Percentiles rank a stretch among this genome's conserved stretches.
Evolutionary conservation across 2,797 vertebrate species (phyloP).

Genomic region (Aeoliscus strigatus): DNA sequence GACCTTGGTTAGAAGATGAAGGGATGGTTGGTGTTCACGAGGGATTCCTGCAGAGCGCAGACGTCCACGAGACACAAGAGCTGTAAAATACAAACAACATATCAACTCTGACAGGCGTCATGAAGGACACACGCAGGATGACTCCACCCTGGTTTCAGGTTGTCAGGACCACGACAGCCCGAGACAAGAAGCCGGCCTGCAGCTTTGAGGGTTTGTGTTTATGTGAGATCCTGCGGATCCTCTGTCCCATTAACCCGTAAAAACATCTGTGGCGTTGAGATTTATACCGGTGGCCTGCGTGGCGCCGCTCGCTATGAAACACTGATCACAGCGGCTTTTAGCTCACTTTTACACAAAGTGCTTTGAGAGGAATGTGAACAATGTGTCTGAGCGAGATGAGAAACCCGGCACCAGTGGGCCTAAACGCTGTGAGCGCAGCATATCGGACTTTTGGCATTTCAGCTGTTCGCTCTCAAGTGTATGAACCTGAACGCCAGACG

Average conservation of each 20-base stretch:
- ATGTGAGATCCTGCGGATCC: conserved; percentile 38
- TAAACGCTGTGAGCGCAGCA: conserved; percentile 64
- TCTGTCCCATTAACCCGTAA: conserved; percentile 59
- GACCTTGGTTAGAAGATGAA: conserved; percentile 23
- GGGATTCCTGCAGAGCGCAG: conserved; percentile 10
- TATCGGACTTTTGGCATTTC: conserved; percentile 62
- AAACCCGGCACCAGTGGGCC: conserved; percentile 60
- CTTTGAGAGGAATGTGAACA: conserved; percentile 61
- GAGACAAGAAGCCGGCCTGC: conserved; percentile 4
- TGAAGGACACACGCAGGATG: conserved; percentile 4
- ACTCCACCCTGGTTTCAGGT: conserved; percentile 30
- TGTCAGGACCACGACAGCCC: background rate
- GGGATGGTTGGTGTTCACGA: conserved; percentile 22
- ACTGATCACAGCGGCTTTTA: conserved; percentile 61
- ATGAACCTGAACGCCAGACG: conserved; percentile 54
- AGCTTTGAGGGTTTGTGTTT: conserved; percentile 9
- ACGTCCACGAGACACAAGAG: conserved; percentile 1
- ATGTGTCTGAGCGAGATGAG: conserved; percentile 63
- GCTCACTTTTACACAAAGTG: conserved; percentile 62
- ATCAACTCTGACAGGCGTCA: conserved; percentile 1
- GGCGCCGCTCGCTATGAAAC: conserved; percentile 47
- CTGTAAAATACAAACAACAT: conserved; percentile 22
- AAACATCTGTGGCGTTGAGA: conserved; percentile 53
- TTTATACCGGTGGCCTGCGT: conserved; percentile 42
- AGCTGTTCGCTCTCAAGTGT: conserved; percentile 63